Evolutionary conservation across 1,140 invertebrate species (phyloP), one percentile per base, ranked within the genome.

Genomic region (Lucilia sericata): DNA sequence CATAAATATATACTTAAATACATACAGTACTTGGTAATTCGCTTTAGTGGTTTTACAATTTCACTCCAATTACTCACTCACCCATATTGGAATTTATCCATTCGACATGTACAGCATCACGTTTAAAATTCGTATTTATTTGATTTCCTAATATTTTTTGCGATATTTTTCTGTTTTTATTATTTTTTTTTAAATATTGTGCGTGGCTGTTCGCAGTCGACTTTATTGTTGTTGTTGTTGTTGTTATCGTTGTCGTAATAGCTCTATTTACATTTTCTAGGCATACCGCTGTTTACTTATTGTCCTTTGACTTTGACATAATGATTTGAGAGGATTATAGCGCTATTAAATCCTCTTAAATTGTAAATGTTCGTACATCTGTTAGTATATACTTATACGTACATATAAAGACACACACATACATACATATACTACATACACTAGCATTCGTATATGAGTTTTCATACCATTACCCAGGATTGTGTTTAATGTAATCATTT

Each of bases 241-340:
- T 17, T 55, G 51, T 55, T 49, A n/a, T 65, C 13, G 17, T 65
- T 5, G 65, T 70, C 65, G 5, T 70, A 70, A 21, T 70, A 19
- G 65, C 65, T 8, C 12, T 36, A 36, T 76, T 36, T 76, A 36
- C 12, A 76, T 36, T 76, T 76, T 76, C 75, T 78, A 78, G 75
- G 36, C 36, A 78, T 78, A 17, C 75, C 17, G 65, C 65, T 70
- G 75, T 78, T 78, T 47, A n/a, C n/a, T 47, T 78, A 12, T 78
- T 78, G 36, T 47, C 36, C 75, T 47, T 78, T 78, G 36, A 78
- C 75, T 78, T 78, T 78, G 75, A 42, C n/a, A 78, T 78, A 78
- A 78, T 78, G 42, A 78, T 78, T 78, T 78, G 75, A 78, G 75
- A 47, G 75, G 42, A 78, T 78, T 78, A 47, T 36, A 78, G 75